A percentile compares a stretch with the other conserved stretches of the same genome.
These are phyloP conservation scores for Hycleus phaleratus DNA, from an alignment of 1,140 invertebrate species.

Conservation along the genomic window DNA sequence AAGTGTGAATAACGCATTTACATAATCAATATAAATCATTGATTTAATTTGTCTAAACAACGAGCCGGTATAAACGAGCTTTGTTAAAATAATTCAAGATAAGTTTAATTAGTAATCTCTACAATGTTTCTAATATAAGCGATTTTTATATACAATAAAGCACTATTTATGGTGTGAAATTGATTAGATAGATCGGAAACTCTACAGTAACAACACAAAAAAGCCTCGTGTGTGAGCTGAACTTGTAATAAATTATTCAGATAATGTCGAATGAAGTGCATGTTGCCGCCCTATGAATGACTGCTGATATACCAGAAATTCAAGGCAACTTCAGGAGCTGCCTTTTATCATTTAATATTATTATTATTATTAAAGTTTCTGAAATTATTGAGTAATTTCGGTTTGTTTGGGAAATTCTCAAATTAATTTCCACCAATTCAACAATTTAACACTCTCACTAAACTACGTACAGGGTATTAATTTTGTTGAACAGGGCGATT, in stretches of 20 bases:
- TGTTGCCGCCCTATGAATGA: constrained; percentile 6
- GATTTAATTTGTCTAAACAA: too few species aligned
- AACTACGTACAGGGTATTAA: constrained; percentile 19
- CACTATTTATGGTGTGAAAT: constrained; percentile 5
- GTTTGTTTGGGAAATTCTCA: too few species aligned
- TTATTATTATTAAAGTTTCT: too few species aligned
- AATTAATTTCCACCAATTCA: background rate
- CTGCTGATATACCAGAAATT: constrained; percentile 3
- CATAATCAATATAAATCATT: too few species aligned
- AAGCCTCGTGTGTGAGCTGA: background rate
- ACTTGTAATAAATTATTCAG: constrained; percentile 3
- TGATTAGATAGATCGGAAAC: constrained; percentile 12
- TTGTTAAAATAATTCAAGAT: too few species aligned
- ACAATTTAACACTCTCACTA: constrained; percentile 13
- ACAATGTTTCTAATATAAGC: too few species aligned
- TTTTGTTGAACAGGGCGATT: constrained; percentile 24
- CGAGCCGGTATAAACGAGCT: too few species aligned
- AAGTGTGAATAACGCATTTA: too few species aligned
- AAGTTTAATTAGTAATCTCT: too few species aligned
- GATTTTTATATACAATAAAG: too few species aligned
- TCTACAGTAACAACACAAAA: background rate
- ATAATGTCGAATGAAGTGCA: constrained; percentile 8
- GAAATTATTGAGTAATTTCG: too few species aligned
- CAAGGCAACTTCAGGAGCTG: background rate
- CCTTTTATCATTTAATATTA: too few species aligned